phyloP scores from a whole-genome alignment of 2,113 vertebrate genomes.

The Hirundichthys speculiger region DNA sequence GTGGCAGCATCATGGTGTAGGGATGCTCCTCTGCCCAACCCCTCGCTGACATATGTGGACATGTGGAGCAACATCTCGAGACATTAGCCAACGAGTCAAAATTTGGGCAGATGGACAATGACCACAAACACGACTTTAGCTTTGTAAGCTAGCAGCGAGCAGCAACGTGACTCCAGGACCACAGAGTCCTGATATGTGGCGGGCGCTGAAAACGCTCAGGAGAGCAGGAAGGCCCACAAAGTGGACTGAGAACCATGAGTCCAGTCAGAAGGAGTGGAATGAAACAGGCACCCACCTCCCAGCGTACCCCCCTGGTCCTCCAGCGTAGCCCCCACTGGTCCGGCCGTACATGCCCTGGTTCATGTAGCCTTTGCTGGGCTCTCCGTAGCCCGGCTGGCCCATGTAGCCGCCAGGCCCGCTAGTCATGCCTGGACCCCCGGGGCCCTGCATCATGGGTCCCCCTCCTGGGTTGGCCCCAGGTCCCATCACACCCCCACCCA shows the following conservation, averaged over 20 bases:
- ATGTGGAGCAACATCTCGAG: no score
- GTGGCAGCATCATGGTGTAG: no score
- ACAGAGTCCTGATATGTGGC: no score
- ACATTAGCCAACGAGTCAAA: no score
- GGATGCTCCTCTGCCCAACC: no score
- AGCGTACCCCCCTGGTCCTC: constrained; percentile 79
- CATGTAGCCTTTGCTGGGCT: constrained; percentile 86
- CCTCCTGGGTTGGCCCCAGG: constrained; percentile 84
- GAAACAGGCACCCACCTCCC: constrained; percentile 74
- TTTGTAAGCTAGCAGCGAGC: no score
- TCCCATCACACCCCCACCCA: constrained; percentile 88
- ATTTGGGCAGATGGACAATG: no score
- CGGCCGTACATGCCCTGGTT: constrained; percentile 87
- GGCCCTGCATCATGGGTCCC: constrained; percentile 86
- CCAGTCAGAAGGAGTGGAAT: no score
- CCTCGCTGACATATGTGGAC: no score
- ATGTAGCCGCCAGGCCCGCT: constrained; percentile 83
- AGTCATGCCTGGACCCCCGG: constrained; percentile 81
- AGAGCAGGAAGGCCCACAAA: background rate
- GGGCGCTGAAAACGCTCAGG: no score
- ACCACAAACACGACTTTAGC: no score
- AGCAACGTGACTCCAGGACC: no score
- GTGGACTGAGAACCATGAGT: background rate
- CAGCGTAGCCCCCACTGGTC: constrained; percentile 73
- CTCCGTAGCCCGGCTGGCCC: constrained; percentile 87